phyloP scores from a whole-genome alignment of 2,888 invertebrate species.

The Sipha maydis region DNA sequence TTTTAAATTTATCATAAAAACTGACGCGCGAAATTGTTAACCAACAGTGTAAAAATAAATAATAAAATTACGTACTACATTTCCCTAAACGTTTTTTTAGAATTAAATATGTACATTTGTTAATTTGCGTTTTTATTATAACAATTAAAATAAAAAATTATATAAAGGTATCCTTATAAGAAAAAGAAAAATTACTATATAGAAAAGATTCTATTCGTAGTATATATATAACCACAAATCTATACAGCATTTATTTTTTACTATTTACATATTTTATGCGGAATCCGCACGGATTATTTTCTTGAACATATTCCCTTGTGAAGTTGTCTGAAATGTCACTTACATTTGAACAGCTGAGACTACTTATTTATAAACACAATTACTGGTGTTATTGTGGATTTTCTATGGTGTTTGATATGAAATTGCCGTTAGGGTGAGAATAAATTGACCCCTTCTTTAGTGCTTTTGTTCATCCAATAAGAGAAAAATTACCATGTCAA shows the following conservation, averaged over 20 bases:
- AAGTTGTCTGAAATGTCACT: slow-evolving; percentile 3
- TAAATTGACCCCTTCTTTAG: slow-evolving; percentile 37
- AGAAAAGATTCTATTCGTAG: too few species aligned
- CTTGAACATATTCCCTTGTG: background rate
- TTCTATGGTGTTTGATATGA: slow-evolving; percentile 11
- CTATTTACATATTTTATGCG: background rate
- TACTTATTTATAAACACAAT: slow-evolving; percentile 26
- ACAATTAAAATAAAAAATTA: too few species aligned
- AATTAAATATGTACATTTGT: too few species aligned
- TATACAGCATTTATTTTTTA: background rate
- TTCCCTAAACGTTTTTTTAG: too few species aligned
- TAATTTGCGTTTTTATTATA: too few species aligned
- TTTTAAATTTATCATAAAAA: too few species aligned
- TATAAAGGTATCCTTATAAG: too few species aligned
- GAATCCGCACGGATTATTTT: background rate
- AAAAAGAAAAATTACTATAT: too few species aligned
- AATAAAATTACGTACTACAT: too few species aligned
- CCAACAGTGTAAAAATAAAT: too few species aligned
- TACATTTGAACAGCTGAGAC: slow-evolving; percentile 26
- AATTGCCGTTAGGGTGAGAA: slow-evolving; percentile 40
- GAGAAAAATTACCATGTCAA: slow-evolving; percentile 52
- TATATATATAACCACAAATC: background rate
- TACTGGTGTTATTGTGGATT: slow-evolving; percentile 16
- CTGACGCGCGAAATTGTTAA: too few species aligned
- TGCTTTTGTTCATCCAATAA: slow-evolving; percentile 33